Evolutionary conservation across 2,113 vertebrate species (phyloP).

Genomic region (Nothoprocta pentlandii): DNA sequence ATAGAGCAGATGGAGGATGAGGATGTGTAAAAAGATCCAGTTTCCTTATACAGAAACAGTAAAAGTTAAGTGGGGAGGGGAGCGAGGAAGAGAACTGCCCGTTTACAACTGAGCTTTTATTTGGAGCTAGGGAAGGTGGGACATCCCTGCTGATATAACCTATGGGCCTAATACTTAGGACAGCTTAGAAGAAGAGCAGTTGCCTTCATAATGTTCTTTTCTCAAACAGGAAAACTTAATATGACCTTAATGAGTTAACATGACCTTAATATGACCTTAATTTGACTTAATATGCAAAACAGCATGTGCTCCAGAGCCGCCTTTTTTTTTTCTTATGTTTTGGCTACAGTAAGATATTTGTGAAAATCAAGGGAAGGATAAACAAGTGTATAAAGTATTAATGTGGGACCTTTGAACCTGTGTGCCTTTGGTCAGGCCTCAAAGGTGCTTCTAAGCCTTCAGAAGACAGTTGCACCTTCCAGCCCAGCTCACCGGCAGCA

Average conservation of each 20-base stretch:
- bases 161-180: not conserved
- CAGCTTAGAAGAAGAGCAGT: not conserved
- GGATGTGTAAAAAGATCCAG: not conserved
- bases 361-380: not conserved
- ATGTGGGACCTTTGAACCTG: not conserved
- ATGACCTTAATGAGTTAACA: no score
- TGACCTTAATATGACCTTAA: no score
- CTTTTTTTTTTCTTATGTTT: conserved; percentile 33
- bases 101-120: not conserved
- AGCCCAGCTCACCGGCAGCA: not conserved
- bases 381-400: not conserved
- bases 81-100: not conserved
- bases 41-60: not conserved
- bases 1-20: not conserved
- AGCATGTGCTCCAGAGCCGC: conserved; percentile 52
- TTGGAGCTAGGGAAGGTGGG: not conserved
- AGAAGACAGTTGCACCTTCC: not conserved
- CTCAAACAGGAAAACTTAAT: not conserved
- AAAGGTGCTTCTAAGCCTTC: not conserved
- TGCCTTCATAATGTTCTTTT: not conserved
- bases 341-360: conserved; percentile 21
- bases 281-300: not conserved
- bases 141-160: not conserved
- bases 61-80: not conserved
- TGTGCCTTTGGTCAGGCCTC: not conserved